phyloP scores from a whole-genome alignment of 2,888 invertebrate species.

The Campoplex capitator region DNA sequence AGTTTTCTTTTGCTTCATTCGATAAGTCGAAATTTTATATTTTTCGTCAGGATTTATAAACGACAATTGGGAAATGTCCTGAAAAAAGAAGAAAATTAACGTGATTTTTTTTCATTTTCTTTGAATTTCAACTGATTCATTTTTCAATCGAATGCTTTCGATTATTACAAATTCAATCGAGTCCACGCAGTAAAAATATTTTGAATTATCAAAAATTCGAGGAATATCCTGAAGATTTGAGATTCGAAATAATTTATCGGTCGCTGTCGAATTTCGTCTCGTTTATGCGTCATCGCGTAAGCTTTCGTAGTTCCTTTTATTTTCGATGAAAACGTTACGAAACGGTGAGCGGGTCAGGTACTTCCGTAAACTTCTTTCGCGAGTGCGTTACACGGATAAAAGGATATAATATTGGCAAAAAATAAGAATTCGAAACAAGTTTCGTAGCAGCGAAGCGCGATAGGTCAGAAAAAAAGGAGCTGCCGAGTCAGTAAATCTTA shows the following conservation, averaged over 20 bases:
- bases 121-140: background rate
- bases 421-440: conserved; percentile 53
- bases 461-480: conserved; percentile 30
- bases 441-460: conserved; percentile 17
- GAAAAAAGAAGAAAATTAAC: background rate
- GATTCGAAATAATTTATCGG: too few relatives aligned
- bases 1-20: too few relatives aligned
- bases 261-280: background rate
- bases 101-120: too few relatives aligned
- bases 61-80: background rate
- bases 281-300: background rate
- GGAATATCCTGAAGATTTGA: background rate
- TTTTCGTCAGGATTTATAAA: background rate
- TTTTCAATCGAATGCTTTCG: background rate
- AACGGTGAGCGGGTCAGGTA: conserved; percentile 57
- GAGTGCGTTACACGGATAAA: background rate
- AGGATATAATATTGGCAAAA: conserved; percentile 32
- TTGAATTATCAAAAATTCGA: background rate
- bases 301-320: background rate
- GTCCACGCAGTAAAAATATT: background rate
- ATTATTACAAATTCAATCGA: background rate
- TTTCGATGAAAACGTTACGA: background rate
- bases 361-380: conserved; percentile 20
- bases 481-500: conserved; percentile 22
- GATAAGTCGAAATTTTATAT: background rate